Evolutionary conservation across 2,113 vertebrate species (phyloP).

Genomic region (Apteryx owenii): DNA sequence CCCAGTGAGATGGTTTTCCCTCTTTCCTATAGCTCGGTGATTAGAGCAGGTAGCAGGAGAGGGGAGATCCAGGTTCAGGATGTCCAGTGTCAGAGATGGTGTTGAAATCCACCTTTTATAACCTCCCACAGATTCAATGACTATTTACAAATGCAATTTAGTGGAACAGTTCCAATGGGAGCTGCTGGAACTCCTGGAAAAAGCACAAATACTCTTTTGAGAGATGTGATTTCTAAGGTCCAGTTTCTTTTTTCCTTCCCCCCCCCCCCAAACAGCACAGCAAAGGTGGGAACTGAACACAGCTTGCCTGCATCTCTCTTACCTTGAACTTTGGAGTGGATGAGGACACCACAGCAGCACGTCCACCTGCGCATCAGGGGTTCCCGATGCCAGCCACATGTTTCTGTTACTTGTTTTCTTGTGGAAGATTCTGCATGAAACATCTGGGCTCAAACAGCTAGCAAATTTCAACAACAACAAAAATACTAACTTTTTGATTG

Average conservation of each 20-base stretch:
- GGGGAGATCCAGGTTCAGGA: not conserved
- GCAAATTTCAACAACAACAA: not conserved
- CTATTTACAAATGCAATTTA: not conserved
- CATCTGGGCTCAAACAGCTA: not conserved
- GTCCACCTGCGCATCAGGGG: accelerated
- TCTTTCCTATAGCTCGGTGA: not conserved
- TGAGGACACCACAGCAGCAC: not conserved
- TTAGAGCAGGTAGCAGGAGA: not conserved
- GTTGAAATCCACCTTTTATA: not conserved
- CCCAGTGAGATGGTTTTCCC: not conserved
- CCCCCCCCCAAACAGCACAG: not conserved
- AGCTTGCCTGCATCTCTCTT: not conserved
- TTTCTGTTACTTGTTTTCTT: not conserved
- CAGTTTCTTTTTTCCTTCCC: not conserved
- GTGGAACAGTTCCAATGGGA: not conserved
- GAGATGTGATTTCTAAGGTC: not conserved
- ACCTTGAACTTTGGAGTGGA: not conserved
- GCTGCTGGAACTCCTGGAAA: not conserved
- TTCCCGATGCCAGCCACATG: not conserved
- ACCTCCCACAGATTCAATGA: not conserved
- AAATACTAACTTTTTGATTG: not conserved
- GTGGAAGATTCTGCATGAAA: not conserved
- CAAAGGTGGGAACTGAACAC: not conserved
- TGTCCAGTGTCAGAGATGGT: not conserved
- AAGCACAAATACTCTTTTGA: not conserved